phyloP scores from a whole-genome alignment of 2,797 vertebrate species.

The Clarias platycephalus region DNA sequence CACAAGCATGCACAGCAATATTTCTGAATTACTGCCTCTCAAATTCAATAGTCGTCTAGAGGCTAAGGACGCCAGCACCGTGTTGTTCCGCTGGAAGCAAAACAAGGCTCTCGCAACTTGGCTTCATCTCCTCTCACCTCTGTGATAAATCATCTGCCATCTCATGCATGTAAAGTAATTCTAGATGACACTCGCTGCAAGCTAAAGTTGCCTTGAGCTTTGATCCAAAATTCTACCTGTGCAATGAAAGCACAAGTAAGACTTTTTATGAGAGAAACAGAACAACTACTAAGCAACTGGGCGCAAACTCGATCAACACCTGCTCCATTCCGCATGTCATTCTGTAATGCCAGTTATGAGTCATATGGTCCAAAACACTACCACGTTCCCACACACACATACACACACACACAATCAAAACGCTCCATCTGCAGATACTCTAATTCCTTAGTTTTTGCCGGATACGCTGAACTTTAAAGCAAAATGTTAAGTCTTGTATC shows the following conservation, averaged over 20 bases:
- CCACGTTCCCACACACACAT: constrained; percentile 30
- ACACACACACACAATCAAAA: constrained; percentile 4
- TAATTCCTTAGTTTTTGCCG: constrained; percentile 34
- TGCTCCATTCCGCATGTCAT: constrained; percentile 33
- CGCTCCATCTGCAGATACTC: constrained; percentile 24
- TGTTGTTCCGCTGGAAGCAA: constrained; percentile 45
- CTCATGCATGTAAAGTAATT: constrained; percentile 71
- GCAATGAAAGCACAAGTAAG: constrained; percentile 10
- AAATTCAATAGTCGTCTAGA: constrained; percentile 50
- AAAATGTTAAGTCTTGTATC: constrained; percentile 51
- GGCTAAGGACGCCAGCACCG: constrained; percentile 45
- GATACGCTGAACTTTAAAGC: constrained; percentile 49
- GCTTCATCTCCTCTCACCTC: constrained; percentile 57
- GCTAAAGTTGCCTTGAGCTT: constrained; percentile 39
- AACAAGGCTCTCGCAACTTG: constrained; percentile 63
- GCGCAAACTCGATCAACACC: constrained; percentile 28
- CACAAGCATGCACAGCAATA: constrained; percentile 56
- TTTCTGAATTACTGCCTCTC: constrained; percentile 53
- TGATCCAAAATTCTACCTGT: constrained; percentile 42
- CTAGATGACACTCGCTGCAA: constrained; percentile 40
- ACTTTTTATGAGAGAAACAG: constrained; percentile 7
- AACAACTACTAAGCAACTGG: constrained; percentile 17
- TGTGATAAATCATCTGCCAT: constrained; percentile 72
- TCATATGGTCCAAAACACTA: constrained; percentile 25
- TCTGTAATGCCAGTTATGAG: constrained; percentile 24